phyloP scores from a whole-genome alignment of 64 coral and sea anemone genomes.

The Orbicella faveolata region DNA sequence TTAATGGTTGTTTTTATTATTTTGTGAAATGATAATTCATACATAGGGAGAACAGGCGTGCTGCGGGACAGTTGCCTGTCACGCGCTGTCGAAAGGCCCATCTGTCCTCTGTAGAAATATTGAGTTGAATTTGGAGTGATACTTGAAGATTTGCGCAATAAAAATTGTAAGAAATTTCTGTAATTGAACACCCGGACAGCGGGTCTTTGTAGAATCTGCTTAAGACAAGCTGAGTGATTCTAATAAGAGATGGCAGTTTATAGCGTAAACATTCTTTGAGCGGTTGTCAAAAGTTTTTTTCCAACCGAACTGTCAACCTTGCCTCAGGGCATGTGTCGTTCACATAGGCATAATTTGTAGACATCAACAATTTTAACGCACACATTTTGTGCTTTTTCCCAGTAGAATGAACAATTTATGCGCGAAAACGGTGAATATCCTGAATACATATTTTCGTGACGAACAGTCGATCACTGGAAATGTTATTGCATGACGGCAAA shows the following conservation, averaged over 20 bases:
- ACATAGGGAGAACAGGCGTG: not conserved
- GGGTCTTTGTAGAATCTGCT: not conserved
- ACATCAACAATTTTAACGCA: not conserved
- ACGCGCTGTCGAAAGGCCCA: not conserved
- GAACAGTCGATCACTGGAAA: not conserved
- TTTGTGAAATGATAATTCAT: not conserved
- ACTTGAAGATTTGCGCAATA: not conserved
- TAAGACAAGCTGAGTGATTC: not conserved
- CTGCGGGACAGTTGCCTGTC: not conserved
- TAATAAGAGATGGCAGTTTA: not conserved
- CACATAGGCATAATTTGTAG: not conserved
- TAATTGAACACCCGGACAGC: not conserved
- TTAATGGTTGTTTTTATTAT: conserved; percentile 28
- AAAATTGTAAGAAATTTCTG: not conserved
- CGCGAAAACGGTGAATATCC: not conserved
- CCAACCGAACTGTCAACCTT: not conserved
- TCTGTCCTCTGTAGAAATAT: not conserved
- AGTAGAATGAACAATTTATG: not conserved
- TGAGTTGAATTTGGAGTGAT: not conserved
- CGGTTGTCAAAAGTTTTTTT: conserved; percentile 8
- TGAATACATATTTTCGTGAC: too few species aligned
- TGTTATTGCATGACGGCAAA: not conserved
- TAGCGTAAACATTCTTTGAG: not conserved
- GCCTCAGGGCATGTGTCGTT: not conserved
- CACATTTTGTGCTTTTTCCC: not conserved